Evolutionary conservation across 2,888 invertebrate species (phyloP), one percentile per base, ranked within the genome.

Genomic region (Philaethria dido): DNA sequence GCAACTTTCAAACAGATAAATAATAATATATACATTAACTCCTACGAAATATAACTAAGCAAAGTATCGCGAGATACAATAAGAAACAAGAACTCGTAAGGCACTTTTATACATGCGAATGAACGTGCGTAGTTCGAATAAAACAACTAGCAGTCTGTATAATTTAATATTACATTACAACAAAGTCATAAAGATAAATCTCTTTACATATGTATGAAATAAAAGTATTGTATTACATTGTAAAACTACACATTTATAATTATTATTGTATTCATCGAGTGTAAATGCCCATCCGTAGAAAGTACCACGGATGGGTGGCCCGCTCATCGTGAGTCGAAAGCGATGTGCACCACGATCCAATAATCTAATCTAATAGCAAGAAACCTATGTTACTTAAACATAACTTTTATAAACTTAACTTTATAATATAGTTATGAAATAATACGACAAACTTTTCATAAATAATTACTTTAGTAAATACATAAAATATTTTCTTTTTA

Each of bases 231-330:
- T 52, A 52, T 9, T 11, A 29, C 29, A 52, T 11, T 16, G 11
- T 33, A 33, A 33, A 52, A 52, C 16, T 52, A 16, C 9, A 16
- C 11, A 29, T 52, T 29, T 52, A 16, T 11, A 29, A 52, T 29
- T 29, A 52, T 52, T 52, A 18, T 33, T 18, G 52, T 44, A 44
- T 33, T 48, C 20, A 65, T 47, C 42, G 29, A 65, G 45, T 59
- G 33, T 48, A 59, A 44, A 50, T 60, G 50, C 44, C 47, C 52
- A 65, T 47, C 66, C 64, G 79, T 88, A 88, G 89, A 90, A 89
- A 89, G 86, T 86, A 83, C 79, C 84, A 87, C 87, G 87, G 88
- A 88, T 87, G 87, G 88, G 82, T 87, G 87, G 83, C 77, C 78
- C 73, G 74, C 72, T 73, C 67, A 74, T 85, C 84, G 86, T 86